phyloP scores from a whole-genome alignment of 2,888 invertebrate genomes.

The Cephonodes hylas region DNA sequence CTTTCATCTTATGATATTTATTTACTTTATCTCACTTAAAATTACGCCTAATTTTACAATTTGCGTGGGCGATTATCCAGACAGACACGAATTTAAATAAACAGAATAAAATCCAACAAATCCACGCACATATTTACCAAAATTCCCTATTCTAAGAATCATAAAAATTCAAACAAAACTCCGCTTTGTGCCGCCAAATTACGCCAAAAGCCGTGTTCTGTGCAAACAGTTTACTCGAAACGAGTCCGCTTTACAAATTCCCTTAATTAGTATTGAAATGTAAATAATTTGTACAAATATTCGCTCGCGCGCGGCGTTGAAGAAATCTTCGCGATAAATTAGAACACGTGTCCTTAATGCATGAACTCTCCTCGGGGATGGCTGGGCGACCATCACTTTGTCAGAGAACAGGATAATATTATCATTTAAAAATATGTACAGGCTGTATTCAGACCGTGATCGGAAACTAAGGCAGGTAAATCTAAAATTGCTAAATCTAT shows the following conservation, averaged over 20 bases:
- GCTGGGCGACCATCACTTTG: slow-evolving; percentile 11
- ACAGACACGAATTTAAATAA: not conserved
- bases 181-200: not conserved
- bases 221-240: not conserved
- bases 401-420: not conserved
- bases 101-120: not conserved
- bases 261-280: slow-evolving; percentile 8
- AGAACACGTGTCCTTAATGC: slow-evolving; percentile 42
- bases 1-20: too few species aligned
- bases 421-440: too few species aligned
- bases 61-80: too few species aligned
- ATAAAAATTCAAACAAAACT: not conserved
- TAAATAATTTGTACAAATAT: slow-evolving; percentile 11
- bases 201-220: not conserved
- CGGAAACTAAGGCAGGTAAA: too few species aligned
- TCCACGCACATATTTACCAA: not conserved
- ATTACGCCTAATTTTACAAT: too few species aligned
- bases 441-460: too few species aligned
- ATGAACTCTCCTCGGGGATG: slow-evolving; percentile 30
- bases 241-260: not conserved
- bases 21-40: too few species aligned
- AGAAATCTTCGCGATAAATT: slow-evolving; percentile 35
- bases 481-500: too few species aligned
- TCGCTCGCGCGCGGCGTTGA: slow-evolving; percentile 16
- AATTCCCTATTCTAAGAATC: not conserved